phyloP scores from a whole-genome alignment of 2,888 invertebrate species.

The Phalangium opilio region DNA sequence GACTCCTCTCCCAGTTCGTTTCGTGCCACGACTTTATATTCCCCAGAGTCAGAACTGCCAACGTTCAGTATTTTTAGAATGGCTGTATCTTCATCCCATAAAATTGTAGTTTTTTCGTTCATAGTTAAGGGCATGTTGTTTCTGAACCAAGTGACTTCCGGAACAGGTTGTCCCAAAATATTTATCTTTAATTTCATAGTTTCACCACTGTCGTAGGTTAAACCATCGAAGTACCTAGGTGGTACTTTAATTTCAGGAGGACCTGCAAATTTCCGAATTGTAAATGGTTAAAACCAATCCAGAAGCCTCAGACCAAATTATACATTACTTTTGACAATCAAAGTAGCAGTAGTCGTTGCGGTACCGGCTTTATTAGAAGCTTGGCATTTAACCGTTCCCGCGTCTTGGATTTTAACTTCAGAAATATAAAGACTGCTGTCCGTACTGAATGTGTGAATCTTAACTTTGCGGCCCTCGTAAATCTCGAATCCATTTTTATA shows the following conservation, averaged over 20 bases:
- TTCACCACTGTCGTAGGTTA: slow-evolving; percentile 73
- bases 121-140: slow-evolving; percentile 20
- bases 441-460: background rate
- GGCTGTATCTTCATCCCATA: slow-evolving; percentile 37
- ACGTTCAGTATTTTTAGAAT: slow-evolving; percentile 44
- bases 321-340: slow-evolving; percentile 46
- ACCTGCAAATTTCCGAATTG: slow-evolving; percentile 35
- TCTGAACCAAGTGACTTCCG: slow-evolving; percentile 51
- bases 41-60: slow-evolving; percentile 46
- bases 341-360: slow-evolving; percentile 46
- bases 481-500: slow-evolving; percentile 19
- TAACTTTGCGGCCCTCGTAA: slow-evolving; percentile 51
- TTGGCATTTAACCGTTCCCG: slow-evolving; percentile 49
- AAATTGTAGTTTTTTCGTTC: slow-evolving; percentile 35
- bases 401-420: slow-evolving; percentile 42
- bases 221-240: slow-evolving; percentile 69
- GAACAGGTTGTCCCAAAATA: slow-evolving; percentile 58
- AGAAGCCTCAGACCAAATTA: too few species aligned
- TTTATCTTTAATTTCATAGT: slow-evolving; percentile 36
- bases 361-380: slow-evolving; percentile 50
- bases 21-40: slow-evolving; percentile 48
- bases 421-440: slow-evolving; percentile 40
- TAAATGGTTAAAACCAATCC: too few species aligned
- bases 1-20: slow-evolving; percentile 45
- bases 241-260: slow-evolving; percentile 67